These are phyloP conservation scores for Ceyx margarethae DNA, from an alignment of 2,113 vertebrate genomes.

Conservation along the genomic window DNA sequence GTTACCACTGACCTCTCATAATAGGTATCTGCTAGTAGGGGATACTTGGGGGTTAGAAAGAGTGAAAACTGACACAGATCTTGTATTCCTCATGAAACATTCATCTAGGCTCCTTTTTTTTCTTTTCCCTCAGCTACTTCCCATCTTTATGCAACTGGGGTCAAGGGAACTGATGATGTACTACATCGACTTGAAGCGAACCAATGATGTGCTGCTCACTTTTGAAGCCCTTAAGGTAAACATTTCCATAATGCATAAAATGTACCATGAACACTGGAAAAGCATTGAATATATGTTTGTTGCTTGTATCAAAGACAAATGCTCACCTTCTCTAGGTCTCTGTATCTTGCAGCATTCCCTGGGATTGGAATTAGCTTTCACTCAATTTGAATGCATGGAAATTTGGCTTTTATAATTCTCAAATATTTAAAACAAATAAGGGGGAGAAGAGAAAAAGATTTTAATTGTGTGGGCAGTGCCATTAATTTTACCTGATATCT, in stretches of 20 bases:
- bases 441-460: neutral
- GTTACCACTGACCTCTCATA: constrained; percentile 65
- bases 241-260: neutral
- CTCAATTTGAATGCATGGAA: neutral
- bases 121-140: constrained; percentile 80
- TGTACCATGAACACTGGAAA: neutral
- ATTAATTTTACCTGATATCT: neutral
- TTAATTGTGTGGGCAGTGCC: neutral
- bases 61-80: constrained; percentile 5
- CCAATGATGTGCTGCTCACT: constrained; percentile 94
- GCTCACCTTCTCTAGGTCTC: neutral
- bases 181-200: constrained; percentile 96
- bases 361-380: neutral
- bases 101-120: neutral
- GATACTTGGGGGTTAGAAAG: constrained; percentile 1
- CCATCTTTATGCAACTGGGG: constrained; percentile 98
- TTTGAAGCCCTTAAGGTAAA: constrained; percentile 97
- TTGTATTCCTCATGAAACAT: neutral
- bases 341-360: neutral
- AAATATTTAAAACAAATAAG: neutral
- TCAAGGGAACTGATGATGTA: constrained; percentile 96
- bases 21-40: constrained; percentile 55
- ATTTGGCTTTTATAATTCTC: neutral
- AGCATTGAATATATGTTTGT: neutral
- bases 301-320: neutral